phyloP scores from a whole-genome alignment of 2,113 vertebrate genomes.

The Aptenodytes forsteri region DNA sequence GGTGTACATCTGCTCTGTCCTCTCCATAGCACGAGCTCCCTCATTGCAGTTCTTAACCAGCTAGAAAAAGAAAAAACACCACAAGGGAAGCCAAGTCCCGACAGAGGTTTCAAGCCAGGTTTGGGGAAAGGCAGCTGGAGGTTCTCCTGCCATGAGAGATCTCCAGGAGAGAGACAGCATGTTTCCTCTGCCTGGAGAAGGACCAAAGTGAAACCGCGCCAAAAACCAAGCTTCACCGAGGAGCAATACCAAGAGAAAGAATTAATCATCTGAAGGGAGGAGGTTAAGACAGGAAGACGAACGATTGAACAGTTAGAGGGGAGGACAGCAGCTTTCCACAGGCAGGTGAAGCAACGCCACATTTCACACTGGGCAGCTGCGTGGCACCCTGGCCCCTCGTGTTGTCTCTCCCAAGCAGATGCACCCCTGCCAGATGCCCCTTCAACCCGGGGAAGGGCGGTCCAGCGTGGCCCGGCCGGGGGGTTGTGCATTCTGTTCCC shows the following conservation, averaged over 20 bases:
- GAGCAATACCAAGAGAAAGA: background rate
- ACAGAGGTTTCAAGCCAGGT: background rate
- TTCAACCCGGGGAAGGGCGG: background rate
- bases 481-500: rapidly evolving
- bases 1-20: conserved; percentile 92
- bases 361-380: background rate
- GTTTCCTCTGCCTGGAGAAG: background rate
- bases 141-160: background rate
- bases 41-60: conserved; percentile 91
- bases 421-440: background rate
- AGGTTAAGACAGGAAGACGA: background rate
- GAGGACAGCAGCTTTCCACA: background rate
- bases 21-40: conserved; percentile 90
- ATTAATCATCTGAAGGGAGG: background rate
- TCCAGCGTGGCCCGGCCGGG: background rate
- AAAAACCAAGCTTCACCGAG: background rate
- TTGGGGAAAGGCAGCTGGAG: background rate
- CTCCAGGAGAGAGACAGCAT: background rate
- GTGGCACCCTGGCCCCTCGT: background rate
- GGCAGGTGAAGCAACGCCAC: background rate
- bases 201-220: background rate
- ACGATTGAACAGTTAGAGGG: rapidly evolving
- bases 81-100: background rate
- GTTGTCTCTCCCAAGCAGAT: background rate
- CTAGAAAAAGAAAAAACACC: conserved; percentile 51